Base-by-base conservation (phyloP, 2,888 invertebrate species). In the Acanthosoma haemorrhoidale region DNA sequence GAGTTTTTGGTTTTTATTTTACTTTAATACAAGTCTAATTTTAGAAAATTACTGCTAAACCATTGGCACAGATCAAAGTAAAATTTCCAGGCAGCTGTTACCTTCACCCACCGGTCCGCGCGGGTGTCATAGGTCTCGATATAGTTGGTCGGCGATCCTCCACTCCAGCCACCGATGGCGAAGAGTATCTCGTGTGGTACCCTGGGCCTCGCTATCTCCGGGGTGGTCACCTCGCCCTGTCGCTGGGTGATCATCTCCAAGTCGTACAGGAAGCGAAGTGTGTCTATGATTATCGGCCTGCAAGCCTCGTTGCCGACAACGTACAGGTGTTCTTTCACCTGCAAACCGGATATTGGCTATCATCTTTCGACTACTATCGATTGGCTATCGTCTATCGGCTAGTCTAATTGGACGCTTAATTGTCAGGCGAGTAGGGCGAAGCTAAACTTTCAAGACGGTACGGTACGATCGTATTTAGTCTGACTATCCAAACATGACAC, bases 151-250 rank as follows among this genome's bases (percentile, higher is more conserved):
- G 90, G 90, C 4, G 87, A 86, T 25, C 89, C 88, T 9, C 87
- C 85, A 72, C 84, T 87, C 90, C 90, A 91, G 4, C 91, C 91
- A 1, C 91, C 91, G 73, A 91, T 87, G 0, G 89, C 92, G 79
- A 95, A 94, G 8, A 94, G 83, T 18, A 95, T 90, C 80, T 94
- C 94, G 78, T 92, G 92, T 0, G 95, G 95, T 4, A 94, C 86
- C 72, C 94, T 82, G 0, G 81, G 80, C 1, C 78, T 74, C 0
- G 92, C 93, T 69, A 94, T 87, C 78, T 89, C 88, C 5, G 93
- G 93, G 4, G 92, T 93, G 5, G 88, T 87, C n/a, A 93, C 88
- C 81, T 91, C 91, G 6, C 89, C 88, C 73, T 91, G 89, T 78
- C 90, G 81, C 63, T 83, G 89, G 78, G 85, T 86, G 73, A 93